Base-by-base conservation (phyloP, 1,140 invertebrate species). In the Drosophila rufa region DNA sequence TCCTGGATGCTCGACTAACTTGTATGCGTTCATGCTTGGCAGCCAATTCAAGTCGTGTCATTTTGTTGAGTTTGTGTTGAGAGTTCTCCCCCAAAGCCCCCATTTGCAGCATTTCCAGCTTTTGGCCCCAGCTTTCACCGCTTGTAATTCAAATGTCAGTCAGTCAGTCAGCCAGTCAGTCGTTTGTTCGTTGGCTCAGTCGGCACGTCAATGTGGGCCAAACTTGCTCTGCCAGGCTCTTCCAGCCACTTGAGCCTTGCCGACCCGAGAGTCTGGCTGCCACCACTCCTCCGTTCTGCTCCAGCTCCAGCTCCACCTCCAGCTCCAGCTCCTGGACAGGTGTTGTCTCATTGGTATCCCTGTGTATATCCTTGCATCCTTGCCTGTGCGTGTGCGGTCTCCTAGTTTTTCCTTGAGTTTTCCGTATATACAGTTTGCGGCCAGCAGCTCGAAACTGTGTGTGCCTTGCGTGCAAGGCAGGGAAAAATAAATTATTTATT, bases 11-110 rank as follows among this genome's bases (percentile, higher is more conserved):
- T 87, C 83, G 70, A 71, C 82, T 77, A 73, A 74, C 69, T 82
- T 86, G 83, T 86, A 86, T 86, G 84, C 83, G 84, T 87, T 87
- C 80, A 87, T 82, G 83, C 84, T 87, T 87, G 84, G 84, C 84
- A 87, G 83, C 83, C 83, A 89, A 87, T 89, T 87, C 83, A 87
- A 87, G 83, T 87, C 83, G 83, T 87, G 83, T 87, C 83, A 87
- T 78, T 87, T 87, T 83, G 76, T 89, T 87, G 83, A 89, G 83
- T 87, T 87, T 89, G 76, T 89, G 83, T 87, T 89, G 84, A 89
- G 84, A 89, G 80, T 89, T 89, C 57, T 14, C 38, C 59, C 50
- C 8, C 8, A 8, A 8, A 9, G 38, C 25, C n/a, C 22, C 6
- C 55, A 9, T n/a, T 25, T 38, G 22, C 33, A 33, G 51, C 33